Base-by-base conservation (phyloP, 1,140 invertebrate species). In the Apis laboriosa region DNA sequence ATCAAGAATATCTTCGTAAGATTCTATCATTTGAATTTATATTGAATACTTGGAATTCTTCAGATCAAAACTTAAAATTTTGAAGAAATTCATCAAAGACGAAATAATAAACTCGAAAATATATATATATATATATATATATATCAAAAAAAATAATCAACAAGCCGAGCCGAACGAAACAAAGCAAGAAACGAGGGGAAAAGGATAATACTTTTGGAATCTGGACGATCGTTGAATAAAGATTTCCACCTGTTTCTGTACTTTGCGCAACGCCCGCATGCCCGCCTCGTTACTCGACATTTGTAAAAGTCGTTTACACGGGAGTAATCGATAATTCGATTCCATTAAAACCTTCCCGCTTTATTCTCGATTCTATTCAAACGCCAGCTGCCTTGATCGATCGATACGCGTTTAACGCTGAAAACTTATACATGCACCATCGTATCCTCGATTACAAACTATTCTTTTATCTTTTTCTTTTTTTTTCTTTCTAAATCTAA, bases 141-240 rank as follows among this genome's bases (percentile, higher is more conserved):
- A 34, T 34, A 34, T 34, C 34, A 1, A 34, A 34, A 34, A 34
- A 34, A 34, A 34, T 34, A 34, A 34, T 34, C 28, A 17, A 58
- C 21, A 61, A 74, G n/a, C n/a, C n/a, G n/a, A n/a, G n/a, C n/a
- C 9, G 19, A 75, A 19, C 19, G 13, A 11, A 19, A 51, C 19
- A 2, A 12, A 56, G 7, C n/a, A 9, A 12, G 11, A 55, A n/a
- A 21, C 4, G 8, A 17, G 0, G 17, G 28, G 19, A 78, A 51
- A 64, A 76, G 53, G 21, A 49, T 49, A n/a, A 15, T 5, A 13
- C 43, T 28, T 53, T 3, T 49, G n/a, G 34, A 24, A 49, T n/a
- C 19, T 13, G 28, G 49, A 70, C 53, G 66, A 58, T 83, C 63
- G 71, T 75, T 63, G 83, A 86, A 78, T 76, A 83, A 66, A 81